Evolutionary conservation across 2,113 vertebrate species (phyloP).

Genomic region (Crotalus horridus): DNA sequence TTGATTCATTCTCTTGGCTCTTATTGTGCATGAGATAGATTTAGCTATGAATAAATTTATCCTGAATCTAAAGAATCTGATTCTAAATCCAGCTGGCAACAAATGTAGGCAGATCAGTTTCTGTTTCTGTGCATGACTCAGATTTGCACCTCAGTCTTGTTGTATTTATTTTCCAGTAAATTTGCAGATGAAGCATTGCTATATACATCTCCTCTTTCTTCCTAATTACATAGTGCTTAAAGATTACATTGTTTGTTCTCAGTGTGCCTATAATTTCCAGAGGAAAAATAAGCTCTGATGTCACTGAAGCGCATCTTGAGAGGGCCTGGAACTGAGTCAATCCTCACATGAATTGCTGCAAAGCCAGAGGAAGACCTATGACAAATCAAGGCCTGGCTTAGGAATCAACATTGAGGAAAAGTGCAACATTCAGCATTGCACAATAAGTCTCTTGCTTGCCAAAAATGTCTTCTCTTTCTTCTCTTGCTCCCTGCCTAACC

Average conservation of each 20-base stretch:
- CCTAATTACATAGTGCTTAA: background rate
- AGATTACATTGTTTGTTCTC: background rate
- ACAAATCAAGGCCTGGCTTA: background rate
- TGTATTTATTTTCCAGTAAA: background rate
- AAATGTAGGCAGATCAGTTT: background rate
- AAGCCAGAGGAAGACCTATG: background rate
- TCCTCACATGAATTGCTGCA: background rate
- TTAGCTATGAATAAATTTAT: slow-evolving; percentile 7
- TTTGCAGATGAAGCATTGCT: background rate
- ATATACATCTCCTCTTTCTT: background rate
- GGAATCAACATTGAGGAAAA: background rate
- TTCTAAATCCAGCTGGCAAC: background rate
- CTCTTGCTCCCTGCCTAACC: background rate
- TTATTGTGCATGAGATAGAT: background rate
- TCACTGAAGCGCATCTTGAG: background rate
- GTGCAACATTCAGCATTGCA: background rate
- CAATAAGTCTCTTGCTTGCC: background rate
- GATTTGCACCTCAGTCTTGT: background rate
- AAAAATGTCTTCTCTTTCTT: background rate
- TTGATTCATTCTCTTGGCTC: background rate
- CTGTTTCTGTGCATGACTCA: background rate
- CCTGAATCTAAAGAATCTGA: background rate
- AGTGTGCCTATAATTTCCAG: background rate
- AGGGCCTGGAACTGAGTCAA: background rate
- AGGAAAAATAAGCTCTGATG: slow-evolving; percentile 18